These are phyloP conservation scores for Brachystomella parvula DNA, from an alignment of 1,140 invertebrate species.

Conservation along the genomic window DNA sequence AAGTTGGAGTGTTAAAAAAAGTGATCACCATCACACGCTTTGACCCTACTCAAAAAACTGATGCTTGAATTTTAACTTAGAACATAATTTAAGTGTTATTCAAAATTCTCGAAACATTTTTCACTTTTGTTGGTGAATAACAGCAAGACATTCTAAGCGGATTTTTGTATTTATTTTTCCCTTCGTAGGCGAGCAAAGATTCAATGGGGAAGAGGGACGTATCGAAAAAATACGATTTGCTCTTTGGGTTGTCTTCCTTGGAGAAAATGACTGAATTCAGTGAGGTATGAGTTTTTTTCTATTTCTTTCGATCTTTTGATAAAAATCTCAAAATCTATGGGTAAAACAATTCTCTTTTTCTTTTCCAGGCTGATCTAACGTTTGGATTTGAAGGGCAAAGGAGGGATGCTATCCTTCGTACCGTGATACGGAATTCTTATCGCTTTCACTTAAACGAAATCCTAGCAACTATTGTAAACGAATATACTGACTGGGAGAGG, in stretches of 20 bases:
- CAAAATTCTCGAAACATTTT: not conserved
- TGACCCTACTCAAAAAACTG: too few species aligned
- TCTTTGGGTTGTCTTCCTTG: constrained; percentile 51
- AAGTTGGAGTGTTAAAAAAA: too few species aligned
- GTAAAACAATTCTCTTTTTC: constrained; percentile 3
- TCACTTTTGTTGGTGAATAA: not conserved
- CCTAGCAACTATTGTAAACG: constrained; percentile 91
- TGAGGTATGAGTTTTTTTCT: constrained; percentile 41
- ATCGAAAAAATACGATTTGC: constrained; percentile 46
- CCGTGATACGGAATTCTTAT: constrained; percentile 87
- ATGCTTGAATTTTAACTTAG: too few species aligned
- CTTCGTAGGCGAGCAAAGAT: constrained; percentile 7
- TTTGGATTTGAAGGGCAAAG: constrained; percentile 85
- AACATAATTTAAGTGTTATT: not conserved
- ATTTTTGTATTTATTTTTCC: too few species aligned
- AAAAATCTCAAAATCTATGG: not conserved
- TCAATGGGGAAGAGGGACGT: constrained; percentile 36
- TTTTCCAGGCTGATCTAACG: constrained; percentile 63
- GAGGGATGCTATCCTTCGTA: constrained; percentile 82
- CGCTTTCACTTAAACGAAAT: constrained; percentile 90
- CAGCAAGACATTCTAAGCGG: too few species aligned
- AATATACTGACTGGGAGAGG: constrained; percentile 94
- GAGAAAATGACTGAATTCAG: constrained; percentile 50
- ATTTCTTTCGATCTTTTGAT: too few species aligned
- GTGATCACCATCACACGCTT: too few species aligned